Evolutionary conservation across 1,140 invertebrate species (phyloP), one percentile per base, ranked within the genome.

Genomic region (Anastatus disparis): DNA sequence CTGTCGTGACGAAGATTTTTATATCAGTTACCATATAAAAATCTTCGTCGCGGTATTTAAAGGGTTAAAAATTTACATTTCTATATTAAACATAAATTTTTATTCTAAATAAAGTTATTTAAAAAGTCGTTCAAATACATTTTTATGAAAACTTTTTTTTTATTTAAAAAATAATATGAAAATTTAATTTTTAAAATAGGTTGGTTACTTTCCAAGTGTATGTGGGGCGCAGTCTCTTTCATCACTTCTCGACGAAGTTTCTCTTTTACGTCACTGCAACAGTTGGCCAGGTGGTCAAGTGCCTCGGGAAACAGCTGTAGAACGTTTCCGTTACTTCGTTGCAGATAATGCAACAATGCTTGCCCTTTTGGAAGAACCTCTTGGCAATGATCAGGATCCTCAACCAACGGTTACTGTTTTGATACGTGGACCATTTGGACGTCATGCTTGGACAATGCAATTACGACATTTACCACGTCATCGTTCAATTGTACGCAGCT

Each of bases 371-470:
- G 97, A 99, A 81, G 95, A 97, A 81, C 95, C 95, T 17, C 84
- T 97, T 0, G 94, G 93, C 3, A 93, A 93, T 75, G 90, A 93
- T 83, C 91, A 89, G 62, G 91, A 93, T 83, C 91, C 91, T 12
- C 91, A 93, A 76, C 92, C 92, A 7, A 93, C 92, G 0, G 88
- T 93, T 7, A 91, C 91, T 76, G 90, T 96, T 24, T 85, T 98
- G 27, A 93, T 98, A 55, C 89, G 97, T 24, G 93, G 95, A 26
- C 93, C 95, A 0, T 98, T 97, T 87, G 96, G 96, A 0, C 90
- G 96, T 20, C 94, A 96, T 87, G 95, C 94, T 8, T 99, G 97
- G 97, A 95, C 93, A 0, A 91, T 98, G 89, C 94, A 97, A 78
- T 85, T 95, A 42, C 86, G 94, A 17, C 94, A 96, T 82, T 84